A percentile compares a stretch with the other conserved stretches of the same genome.
phyloP scores from a whole-genome alignment of 2,888 invertebrate genomes.

The Alcis repandata region DNA sequence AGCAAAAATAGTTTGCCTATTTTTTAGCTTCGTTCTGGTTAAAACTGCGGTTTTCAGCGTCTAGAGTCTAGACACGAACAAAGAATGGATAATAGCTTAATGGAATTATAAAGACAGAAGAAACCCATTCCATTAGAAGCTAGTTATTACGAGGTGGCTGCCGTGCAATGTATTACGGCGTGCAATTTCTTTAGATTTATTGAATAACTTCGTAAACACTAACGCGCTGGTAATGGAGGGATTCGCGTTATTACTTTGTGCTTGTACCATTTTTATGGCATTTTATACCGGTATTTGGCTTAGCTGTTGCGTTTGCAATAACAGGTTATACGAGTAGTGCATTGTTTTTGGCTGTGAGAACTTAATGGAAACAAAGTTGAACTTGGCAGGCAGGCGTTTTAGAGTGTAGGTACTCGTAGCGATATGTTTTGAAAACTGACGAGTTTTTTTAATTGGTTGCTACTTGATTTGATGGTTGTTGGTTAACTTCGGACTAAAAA shows the following conservation, averaged over 20 bases:
- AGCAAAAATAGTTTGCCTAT: slow-evolving; percentile 8
- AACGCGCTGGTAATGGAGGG: slow-evolving; percentile 41
- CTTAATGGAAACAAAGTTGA: neutral
- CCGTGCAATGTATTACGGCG: slow-evolving; percentile 49
- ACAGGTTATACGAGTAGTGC: neutral
- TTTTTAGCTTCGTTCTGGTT: slow-evolving; percentile 27
- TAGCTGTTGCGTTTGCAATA: slow-evolving; percentile 15
- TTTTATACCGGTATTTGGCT: slow-evolving; percentile 15
- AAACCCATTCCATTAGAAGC: slow-evolving; percentile 49
- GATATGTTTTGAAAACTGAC: too few relatives aligned
- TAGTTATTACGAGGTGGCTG: slow-evolving; percentile 48
- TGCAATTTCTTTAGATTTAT: slow-evolving; percentile 52
- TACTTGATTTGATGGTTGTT: too few relatives aligned
- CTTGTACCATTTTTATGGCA: slow-evolving; percentile 24
- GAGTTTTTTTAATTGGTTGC: too few relatives aligned
- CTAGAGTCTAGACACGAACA: too few relatives aligned
- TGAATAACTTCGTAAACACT: slow-evolving; percentile 51
- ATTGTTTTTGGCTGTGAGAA: neutral
- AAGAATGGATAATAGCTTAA: slow-evolving; percentile 42
- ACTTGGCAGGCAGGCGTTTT: neutral
- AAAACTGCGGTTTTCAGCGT: slow-evolving; percentile 42
- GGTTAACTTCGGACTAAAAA: too few relatives aligned
- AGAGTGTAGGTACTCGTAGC: too few relatives aligned
- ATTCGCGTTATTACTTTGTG: slow-evolving; percentile 36
- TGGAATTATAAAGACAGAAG: slow-evolving; percentile 37